Evolutionary conservation across 2,797 vertebrate genomes (phyloP).

Genomic region (Diplodus sargus): DNA sequence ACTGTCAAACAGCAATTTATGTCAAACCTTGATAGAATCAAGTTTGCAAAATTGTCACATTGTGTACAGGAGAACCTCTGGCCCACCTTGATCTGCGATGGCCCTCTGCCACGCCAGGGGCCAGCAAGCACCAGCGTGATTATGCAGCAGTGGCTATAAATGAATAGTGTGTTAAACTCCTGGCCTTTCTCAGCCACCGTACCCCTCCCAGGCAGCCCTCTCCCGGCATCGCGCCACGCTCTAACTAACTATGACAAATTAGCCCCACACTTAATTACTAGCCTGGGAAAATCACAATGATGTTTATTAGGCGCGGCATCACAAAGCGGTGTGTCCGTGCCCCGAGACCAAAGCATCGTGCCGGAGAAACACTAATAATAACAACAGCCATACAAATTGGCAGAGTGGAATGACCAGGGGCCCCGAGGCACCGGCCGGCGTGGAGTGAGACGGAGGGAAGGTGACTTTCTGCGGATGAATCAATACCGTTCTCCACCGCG

Average conservation of each 20-base stretch:
- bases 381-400: constrained; percentile 80
- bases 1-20: constrained; percentile 4
- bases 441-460: constrained; percentile 67
- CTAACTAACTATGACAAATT: constrained; percentile 88
- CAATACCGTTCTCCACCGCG: constrained; percentile 63
- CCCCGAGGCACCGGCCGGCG: constrained; percentile 49
- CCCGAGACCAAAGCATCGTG: constrained; percentile 70
- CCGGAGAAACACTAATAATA: constrained; percentile 80
- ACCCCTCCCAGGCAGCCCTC: constrained; percentile 57
- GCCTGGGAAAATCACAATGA: constrained; percentile 83
- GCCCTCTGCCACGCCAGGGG: constrained; percentile 34
- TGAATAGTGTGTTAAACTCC: constrained; percentile 54
- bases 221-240: constrained; percentile 70
- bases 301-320: constrained; percentile 83
- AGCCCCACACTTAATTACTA: constrained; percentile 85
- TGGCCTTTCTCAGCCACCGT: constrained; percentile 51
- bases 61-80: constrained; percentile 47
- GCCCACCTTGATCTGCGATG: constrained; percentile 54
- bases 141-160: constrained; percentile 50
- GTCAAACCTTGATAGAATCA: constrained; percentile 23
- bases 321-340: constrained; percentile 78
- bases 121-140: constrained; percentile 20
- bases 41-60: constrained; percentile 9
- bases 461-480: constrained; percentile 81
- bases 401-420: constrained; percentile 64